Evolutionary conservation across 2,113 vertebrate genomes (phyloP).

Genomic region (Dasyprocta punctata): DNA sequence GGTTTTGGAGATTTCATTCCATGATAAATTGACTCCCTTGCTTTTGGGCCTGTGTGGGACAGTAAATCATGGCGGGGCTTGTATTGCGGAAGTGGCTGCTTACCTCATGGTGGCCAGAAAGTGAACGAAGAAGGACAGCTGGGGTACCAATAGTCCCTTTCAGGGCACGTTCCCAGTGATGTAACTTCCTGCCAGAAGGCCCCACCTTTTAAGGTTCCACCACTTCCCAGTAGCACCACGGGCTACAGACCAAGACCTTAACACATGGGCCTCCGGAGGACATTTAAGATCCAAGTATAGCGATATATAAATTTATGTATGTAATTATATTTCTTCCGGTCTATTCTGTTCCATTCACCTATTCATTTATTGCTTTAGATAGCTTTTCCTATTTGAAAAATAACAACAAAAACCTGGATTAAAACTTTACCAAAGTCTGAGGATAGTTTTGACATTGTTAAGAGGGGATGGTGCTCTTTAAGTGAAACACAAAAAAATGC

Average conservation of each 20-base stretch:
- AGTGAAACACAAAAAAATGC: slow-evolving; percentile 18
- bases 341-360: background rate
- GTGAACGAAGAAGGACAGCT: background rate
- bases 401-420: background rate
- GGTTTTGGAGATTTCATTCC: background rate
- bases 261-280: background rate
- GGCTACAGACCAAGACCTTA: background rate
- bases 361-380: background rate
- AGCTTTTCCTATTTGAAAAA: slow-evolving; percentile 39
- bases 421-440: background rate
- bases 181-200: background rate
- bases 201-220: background rate
- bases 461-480: background rate
- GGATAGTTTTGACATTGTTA: background rate
- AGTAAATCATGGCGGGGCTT: background rate
- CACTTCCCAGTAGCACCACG: background rate
- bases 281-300: background rate
- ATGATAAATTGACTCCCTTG: background rate
- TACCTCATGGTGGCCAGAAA: background rate
- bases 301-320: background rate
- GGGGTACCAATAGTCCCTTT: background rate
- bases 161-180: background rate
- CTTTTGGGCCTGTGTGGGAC: background rate
- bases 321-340: background rate
- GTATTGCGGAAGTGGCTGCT: background rate